These are phyloP conservation scores for Parasteatoda lunata DNA, from an alignment of 2,888 invertebrate genomes.

Conservation along the genomic window DNA sequence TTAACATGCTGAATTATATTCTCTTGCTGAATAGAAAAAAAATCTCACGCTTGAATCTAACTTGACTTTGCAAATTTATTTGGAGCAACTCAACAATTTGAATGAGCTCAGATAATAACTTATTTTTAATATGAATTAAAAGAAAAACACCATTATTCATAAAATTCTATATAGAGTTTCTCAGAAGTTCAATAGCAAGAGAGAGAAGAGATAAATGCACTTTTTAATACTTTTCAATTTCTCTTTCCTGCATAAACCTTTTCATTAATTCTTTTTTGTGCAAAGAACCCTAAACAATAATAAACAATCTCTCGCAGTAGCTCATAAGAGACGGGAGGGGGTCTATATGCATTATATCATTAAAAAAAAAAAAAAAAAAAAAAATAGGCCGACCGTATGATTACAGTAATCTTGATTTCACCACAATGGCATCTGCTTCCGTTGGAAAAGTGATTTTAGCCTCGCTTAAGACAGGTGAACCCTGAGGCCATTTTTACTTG, in stretches of 20 bases:
- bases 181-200: too few relatives aligned
- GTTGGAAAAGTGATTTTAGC: conserved; percentile 38
- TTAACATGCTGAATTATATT: too few relatives aligned
- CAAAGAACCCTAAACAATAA: neutral
- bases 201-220: neutral
- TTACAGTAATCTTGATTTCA: conserved; percentile 60
- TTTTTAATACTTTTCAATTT: neutral
- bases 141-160: too few relatives aligned
- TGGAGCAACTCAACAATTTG: too few relatives aligned
- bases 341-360: neutral
- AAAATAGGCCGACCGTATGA: conserved; percentile 47
- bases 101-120: too few relatives aligned
- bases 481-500: neutral
- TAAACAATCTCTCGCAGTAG: neutral
- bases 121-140: too few relatives aligned
- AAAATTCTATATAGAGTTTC: too few relatives aligned
- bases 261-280: neutral
- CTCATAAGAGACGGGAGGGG: conserved; percentile 16
- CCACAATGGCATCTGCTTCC: conserved; percentile 67
- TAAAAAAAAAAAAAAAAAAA: conserved; percentile 13
- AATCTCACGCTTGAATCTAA: too few relatives aligned
- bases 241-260: neutral
- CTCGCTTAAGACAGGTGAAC: conserved; percentile 55
- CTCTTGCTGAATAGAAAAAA: too few relatives aligned
- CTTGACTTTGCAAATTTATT: too few relatives aligned